Evolutionary conservation across 2,888 invertebrate species (phyloP), one percentile per base, ranked within the genome.

Genomic region (Euclidia mi): DNA sequence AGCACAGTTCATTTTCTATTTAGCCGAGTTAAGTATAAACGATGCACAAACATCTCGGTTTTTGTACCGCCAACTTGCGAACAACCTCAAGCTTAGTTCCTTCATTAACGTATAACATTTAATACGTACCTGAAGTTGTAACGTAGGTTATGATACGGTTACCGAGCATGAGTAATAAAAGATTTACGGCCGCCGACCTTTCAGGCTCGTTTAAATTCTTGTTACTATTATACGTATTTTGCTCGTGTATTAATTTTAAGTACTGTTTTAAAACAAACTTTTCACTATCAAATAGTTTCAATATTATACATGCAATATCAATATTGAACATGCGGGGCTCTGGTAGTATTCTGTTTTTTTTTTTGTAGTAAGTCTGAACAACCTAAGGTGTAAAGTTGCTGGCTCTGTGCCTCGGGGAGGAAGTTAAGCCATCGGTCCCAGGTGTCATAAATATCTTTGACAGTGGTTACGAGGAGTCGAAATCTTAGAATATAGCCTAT

Each of bases 81-180:
- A 42, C 20, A 42, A 34, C 47, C 46, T 29, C 17, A 47, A 47
- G 31, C 31, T 12, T 31, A 15, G 17, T 25, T 25, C 6, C 29
- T 11, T 11, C n/a, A 1, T 28, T 17, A 47, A 11, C 18, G 37
- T 18, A 28, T n/a, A 28, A 25, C 4, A 10, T 29, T 14, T 17
- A 18, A 47, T 38, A 29, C 18, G 1, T 34, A 11, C 29, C n/a
- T n/a, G n/a, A 47, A 17, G 6, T 17, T 43, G 18, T 17, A 38
- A 29, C 28, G 20, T 25, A 25, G 20, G 7, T 25, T 25, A 18
- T 47, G 11, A 31, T 31, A 17, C 17, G 10, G 46, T 38, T 38
- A 25, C 20, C 11, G 28, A 47, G 29, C 11, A 11, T 31, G 10
- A 31, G 47, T 12, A 15, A 38, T 18, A 38, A 38, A 38, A 38